phyloP scores from a whole-genome alignment of 2,113 vertebrate genomes.

The Cinclus cinclus region DNA sequence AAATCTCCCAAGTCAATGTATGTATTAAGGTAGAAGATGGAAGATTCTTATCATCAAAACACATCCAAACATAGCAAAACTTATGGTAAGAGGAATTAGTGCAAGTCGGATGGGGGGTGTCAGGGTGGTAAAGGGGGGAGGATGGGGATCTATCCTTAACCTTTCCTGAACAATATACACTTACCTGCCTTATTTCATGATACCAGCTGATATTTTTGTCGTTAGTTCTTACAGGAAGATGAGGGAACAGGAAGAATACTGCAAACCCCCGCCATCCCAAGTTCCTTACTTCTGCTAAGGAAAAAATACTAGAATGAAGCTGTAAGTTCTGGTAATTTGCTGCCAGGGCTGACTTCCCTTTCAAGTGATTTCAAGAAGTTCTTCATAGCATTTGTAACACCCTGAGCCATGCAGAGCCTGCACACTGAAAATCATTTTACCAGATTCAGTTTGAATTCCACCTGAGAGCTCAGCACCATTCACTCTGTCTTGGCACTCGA shows the following conservation, averaged over 20 bases:
- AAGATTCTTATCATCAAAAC: neutral
- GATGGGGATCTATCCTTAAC: neutral
- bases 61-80: neutral
- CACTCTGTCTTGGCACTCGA: neutral
- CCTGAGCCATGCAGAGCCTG: neutral
- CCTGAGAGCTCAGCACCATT: neutral
- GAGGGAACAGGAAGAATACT: neutral
- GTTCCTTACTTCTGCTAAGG: neutral
- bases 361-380: neutral
- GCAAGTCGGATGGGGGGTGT: neutral
- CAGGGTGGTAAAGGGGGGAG: neutral
- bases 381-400: neutral
- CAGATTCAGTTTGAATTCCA: neutral
- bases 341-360: neutral
- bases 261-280: neutral
- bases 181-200: neutral
- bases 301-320: neutral
- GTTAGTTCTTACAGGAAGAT: neutral
- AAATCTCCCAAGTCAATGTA: neutral
- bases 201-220: neutral
- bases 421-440: neutral
- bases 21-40: neutral
- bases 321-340: neutral
- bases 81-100: neutral
- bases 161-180: neutral